phyloP scores from a whole-genome alignment of 2,888 invertebrate species.

The Drosophila neotestacea region DNA sequence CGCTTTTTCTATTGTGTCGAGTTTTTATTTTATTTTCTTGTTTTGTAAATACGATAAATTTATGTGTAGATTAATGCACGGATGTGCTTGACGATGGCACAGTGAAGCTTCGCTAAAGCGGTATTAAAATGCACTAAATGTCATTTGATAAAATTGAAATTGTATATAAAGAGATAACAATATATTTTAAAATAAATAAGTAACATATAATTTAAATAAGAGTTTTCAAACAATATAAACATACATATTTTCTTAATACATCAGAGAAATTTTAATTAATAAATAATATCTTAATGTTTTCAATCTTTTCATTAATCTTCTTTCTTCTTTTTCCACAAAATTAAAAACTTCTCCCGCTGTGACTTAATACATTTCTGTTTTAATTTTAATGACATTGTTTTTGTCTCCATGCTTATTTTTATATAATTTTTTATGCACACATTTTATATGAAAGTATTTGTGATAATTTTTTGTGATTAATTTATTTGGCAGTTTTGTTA shows the following conservation, averaged over 20 bases:
- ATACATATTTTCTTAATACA: not conserved
- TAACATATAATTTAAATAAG: not conserved
- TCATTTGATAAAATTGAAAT: no score
- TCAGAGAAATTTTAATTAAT: not conserved
- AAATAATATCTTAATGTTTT: not conserved
- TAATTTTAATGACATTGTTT: constrained; percentile 14
- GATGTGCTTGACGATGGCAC: constrained; percentile 12
- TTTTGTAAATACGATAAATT: constrained; percentile 2
- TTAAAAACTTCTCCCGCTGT: constrained; percentile 13
- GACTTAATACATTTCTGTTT: constrained; percentile 11
- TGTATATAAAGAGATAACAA: no score
- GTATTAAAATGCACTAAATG: no score
- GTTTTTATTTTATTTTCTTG: not conserved
- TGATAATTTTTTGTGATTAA: constrained; percentile 55
- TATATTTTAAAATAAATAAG: not conserved
- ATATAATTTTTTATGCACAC: not conserved
- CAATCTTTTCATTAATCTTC: not conserved
- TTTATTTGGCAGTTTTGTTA: constrained; percentile 67
- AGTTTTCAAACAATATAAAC: no score
- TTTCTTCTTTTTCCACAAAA: not conserved
- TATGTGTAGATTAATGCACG: constrained; percentile 30
- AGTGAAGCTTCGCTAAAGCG: not conserved
- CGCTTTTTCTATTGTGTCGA: constrained; percentile 26
- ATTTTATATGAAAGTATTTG: constrained; percentile 32
- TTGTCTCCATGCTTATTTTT: not conserved